These are phyloP conservation scores for Leptinotarsa rubiginosa DNA, from an alignment of 2,888 invertebrate genomes.

Conservation along the genomic window DNA sequence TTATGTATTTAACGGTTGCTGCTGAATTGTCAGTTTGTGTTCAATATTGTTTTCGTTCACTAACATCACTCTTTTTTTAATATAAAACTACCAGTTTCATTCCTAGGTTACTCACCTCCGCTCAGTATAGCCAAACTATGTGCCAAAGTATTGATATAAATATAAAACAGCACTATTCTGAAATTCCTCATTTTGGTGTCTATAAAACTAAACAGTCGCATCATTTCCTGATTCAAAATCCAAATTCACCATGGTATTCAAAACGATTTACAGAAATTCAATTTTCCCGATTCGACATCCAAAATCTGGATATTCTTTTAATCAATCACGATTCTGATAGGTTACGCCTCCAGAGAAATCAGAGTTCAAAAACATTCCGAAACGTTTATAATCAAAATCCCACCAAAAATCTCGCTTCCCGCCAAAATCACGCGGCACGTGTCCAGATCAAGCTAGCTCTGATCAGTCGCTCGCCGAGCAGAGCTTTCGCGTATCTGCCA, in stretches of 20 bases:
- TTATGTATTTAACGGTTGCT: too few relatives aligned
- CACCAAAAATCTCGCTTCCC: slow-evolving; percentile 30
- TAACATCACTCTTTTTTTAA: neutral
- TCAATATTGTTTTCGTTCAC: too few relatives aligned
- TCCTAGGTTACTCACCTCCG: slow-evolving; percentile 47
- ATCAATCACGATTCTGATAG: neutral
- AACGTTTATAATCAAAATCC: neutral
- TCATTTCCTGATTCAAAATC: neutral
- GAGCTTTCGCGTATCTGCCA: slow-evolving; percentile 45
- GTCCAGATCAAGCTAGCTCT: slow-evolving; percentile 23
- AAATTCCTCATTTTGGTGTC: slow-evolving; percentile 38
- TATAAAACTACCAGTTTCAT: neutral
- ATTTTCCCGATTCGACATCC: neutral
- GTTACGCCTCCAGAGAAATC: neutral
- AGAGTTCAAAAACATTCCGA: neutral
- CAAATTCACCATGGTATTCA: slow-evolving; percentile 15
- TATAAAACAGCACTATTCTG: slow-evolving; percentile 39
- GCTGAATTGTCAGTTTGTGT: too few relatives aligned
- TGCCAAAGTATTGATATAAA: slow-evolving; percentile 39
- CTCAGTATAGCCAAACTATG: slow-evolving; percentile 50
- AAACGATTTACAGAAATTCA: neutral
- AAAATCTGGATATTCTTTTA: neutral
- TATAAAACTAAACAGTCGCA: slow-evolving; percentile 4
- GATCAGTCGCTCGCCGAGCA: slow-evolving; percentile 36
- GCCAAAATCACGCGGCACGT: slow-evolving; percentile 44